Evolutionary conservation across 1,140 invertebrate genomes (phyloP), one percentile per base, ranked within the genome.

Genomic region (Ooceraea biroi): DNA sequence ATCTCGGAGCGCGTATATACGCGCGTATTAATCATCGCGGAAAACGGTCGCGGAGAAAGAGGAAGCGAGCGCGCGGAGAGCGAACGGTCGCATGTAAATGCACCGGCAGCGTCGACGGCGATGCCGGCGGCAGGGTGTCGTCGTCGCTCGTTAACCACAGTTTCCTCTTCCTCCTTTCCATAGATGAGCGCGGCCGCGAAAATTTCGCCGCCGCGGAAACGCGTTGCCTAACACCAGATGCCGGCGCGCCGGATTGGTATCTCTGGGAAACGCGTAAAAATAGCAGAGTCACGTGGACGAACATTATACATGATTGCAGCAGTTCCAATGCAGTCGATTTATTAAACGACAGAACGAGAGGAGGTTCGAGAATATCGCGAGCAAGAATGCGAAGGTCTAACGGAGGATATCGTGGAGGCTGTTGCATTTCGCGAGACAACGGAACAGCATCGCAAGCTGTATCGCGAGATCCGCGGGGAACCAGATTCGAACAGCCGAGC

Each of bases 21-120:
- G 66, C 58, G 57, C 71, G 76, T 90, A 90, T 91, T 91, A 91
- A 91, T 91, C 89, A 90, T 89, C 89, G 57, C 58, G 84, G 82
- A 90, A 90, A 78, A 88, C 86, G 71, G 63, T 73, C 61, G 85
- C 17, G 4, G 55, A 73, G 27, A 36, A 30, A 57, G 65, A 48
- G n/a, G 61, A 68, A 68, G 46, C 65, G 46, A 12, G 65, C 55
- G 65, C n/a, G 55, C n/a, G 19, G 41, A 76, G 73, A 63, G 22
- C 57, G 60, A 44, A 22, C 46, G 57, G 44, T 55, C 30, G 57
- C 69, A 61, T 82, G 57, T 82, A 82, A 82, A 82, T 80, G 65
- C 52, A 55, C 63, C 22, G 30, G 25, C 60, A n/a, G 22, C 25
- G 12, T 22, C 5, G 61, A 52, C 50, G 50, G 14, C 4, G 30